phyloP scores from a whole-genome alignment of 2,797 vertebrate species.

The Dromococcyx pavoninus region DNA sequence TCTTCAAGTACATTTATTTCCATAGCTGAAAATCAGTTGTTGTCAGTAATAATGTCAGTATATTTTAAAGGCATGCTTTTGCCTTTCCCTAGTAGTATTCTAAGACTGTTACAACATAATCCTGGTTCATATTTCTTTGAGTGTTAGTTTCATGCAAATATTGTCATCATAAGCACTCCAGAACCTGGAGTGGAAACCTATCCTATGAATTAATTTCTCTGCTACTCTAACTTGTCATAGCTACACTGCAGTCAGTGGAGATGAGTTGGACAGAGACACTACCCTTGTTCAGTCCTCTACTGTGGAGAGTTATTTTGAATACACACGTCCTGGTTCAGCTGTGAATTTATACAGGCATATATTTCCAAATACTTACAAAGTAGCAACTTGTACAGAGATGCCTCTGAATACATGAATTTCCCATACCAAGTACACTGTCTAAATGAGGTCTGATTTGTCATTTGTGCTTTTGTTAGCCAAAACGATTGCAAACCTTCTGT shows the following conservation, averaged over 20 bases:
- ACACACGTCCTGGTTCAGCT: not conserved
- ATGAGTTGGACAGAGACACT: not conserved
- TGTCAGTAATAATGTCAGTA: not conserved
- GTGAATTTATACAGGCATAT: not conserved
- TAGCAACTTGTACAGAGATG: not conserved
- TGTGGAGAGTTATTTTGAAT: not conserved
- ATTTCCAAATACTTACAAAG: not conserved
- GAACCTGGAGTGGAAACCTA: not conserved
- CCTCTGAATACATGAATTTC: not conserved
- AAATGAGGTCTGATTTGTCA: slow-evolving; percentile 11
- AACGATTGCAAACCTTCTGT: not conserved
- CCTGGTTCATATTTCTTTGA: not conserved
- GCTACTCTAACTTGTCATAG: not conserved
- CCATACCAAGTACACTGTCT: not conserved
- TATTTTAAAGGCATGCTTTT: not conserved
- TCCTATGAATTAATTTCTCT: not conserved
- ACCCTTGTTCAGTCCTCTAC: not conserved
- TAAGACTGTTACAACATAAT: not conserved
- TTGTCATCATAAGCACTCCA: not conserved
- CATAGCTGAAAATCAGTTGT: not conserved
- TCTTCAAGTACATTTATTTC: not conserved
- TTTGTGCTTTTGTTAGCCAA: slow-evolving; percentile 26
- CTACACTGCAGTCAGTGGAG: not conserved
- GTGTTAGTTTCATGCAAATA: not conserved
- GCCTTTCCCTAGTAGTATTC: not conserved